Conservation (phyloP, 2,797 vertebrate genomes). For the Gymnodraco acuticeps region DNA sequence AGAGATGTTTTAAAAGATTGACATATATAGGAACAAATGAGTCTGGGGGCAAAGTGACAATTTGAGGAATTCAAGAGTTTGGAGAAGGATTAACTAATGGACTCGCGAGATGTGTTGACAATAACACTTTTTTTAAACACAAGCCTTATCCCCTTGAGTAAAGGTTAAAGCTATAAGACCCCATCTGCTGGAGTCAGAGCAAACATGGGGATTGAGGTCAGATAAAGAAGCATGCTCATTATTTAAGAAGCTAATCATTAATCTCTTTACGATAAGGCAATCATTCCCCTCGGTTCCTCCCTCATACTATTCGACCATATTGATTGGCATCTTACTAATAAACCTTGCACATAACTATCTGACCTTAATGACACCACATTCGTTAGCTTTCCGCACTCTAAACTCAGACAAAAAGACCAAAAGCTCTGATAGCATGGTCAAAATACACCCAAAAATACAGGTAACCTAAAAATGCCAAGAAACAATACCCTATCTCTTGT, state of each 20-base stretch:
- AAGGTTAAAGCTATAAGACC: conserved; percentile 21
- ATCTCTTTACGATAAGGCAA: conserved; percentile 42
- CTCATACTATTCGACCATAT: conserved; percentile 10
- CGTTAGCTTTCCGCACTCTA: background rate
- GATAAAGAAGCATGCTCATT: conserved; percentile 29
- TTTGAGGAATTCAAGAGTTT: background rate
- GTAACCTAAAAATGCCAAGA: background rate
- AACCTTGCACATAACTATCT: conserved; percentile 31
- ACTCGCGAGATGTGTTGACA: background rate
- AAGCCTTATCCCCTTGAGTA: background rate
- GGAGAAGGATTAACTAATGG: background rate
- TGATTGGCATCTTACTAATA: conserved; percentile 32
- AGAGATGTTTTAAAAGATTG: background rate
- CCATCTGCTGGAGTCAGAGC: background rate
- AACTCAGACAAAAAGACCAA: background rate
- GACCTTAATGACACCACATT: conserved; percentile 10
- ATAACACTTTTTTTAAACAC: background rate
- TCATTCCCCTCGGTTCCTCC: conserved; percentile 15
- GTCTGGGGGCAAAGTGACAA: background rate
- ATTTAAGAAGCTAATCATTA: conserved; percentile 65
- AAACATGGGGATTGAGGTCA: conserved; percentile 14
- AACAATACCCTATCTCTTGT: conserved; percentile 13
- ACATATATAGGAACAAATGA: background rate
- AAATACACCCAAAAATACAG: background rate
- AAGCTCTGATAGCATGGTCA: background rate